Percentiles rank a stretch among this genome's conserved stretches.
These are phyloP conservation scores for Bradypodion ventrale DNA, from an alignment of 2,797 vertebrate species.

Conservation along the genomic window DNA sequence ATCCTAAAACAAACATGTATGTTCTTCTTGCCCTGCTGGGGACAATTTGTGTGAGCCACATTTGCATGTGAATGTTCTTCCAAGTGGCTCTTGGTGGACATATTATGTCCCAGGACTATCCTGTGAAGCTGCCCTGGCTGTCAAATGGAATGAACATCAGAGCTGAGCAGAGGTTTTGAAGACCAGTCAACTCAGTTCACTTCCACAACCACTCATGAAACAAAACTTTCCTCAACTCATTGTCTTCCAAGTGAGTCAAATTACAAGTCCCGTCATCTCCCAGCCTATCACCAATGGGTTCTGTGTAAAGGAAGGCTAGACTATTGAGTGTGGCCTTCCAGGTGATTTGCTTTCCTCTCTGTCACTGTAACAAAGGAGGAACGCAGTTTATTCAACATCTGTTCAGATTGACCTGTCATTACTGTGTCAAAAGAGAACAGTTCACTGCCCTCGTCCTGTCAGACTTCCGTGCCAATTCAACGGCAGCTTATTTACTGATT, in stretches of 20 bases:
- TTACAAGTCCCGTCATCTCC: too few species aligned
- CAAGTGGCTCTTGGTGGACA: not conserved
- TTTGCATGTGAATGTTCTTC: not conserved
- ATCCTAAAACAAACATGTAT: not conserved
- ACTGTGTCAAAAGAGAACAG: not conserved
- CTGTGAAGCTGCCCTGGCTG: not conserved
- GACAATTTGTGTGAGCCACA: not conserved
- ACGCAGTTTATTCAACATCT: too few species aligned
- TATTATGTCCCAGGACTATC: not conserved
- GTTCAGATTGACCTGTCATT: not conserved
- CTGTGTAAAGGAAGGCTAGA: too few species aligned
- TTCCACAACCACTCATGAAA: not conserved
- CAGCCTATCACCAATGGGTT: not conserved
- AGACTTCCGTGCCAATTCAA: not conserved
- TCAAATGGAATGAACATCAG: not conserved
- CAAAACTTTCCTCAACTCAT: not conserved
- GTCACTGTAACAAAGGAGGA: not conserved
- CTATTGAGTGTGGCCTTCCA: too few species aligned
- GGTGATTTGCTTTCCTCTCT: too few species aligned
- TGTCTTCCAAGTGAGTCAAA: not conserved
- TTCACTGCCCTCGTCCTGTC: too few species aligned
- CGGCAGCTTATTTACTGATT: not conserved
- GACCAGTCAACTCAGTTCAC: not conserved
- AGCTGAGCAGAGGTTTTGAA: not conserved
- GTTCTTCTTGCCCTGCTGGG: not conserved